These are phyloP conservation scores for Trichonephila inaurata DNA, from an alignment of 1,140 invertebrate genomes.

Conservation along the genomic window DNA sequence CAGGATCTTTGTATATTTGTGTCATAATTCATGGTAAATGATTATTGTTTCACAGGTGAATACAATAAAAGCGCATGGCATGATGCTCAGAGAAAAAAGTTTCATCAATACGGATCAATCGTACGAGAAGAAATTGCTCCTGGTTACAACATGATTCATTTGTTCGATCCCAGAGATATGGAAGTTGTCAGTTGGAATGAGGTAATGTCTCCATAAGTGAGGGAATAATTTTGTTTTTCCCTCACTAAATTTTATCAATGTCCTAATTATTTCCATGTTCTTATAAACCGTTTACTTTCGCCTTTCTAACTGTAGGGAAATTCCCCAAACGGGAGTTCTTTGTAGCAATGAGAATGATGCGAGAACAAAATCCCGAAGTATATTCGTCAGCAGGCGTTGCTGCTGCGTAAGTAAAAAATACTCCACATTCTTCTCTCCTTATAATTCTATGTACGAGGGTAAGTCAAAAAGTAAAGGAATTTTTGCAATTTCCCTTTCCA, in stretches of 20 bases:
- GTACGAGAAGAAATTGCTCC: slow-evolving; percentile 87
- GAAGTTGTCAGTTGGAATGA: slow-evolving; percentile 80
- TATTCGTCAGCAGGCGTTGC: slow-evolving; percentile 91
- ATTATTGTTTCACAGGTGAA: slow-evolving; percentile 36
- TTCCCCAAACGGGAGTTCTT: slow-evolving; percentile 90
- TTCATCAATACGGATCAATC: slow-evolving; percentile 87
- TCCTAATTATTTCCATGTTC: neutral
- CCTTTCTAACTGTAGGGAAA: slow-evolving; percentile 79
- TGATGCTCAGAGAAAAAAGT: slow-evolving; percentile 78
- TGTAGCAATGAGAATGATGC: slow-evolving; percentile 55
- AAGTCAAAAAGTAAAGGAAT: too few relatives aligned
- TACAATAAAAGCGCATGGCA: slow-evolving; percentile 62
- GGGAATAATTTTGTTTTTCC: neutral
- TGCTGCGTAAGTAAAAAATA: slow-evolving; percentile 86
- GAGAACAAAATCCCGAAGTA: slow-evolving; percentile 82
- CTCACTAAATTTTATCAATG: neutral
- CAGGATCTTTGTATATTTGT: too few relatives aligned
- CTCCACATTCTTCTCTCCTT: neutral
- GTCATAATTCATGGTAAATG: too few relatives aligned
- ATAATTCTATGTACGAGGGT: too few relatives aligned
- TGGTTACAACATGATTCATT: slow-evolving; percentile 79
- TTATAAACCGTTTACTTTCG: too few relatives aligned
- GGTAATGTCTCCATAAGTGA: slow-evolving; percentile 78
- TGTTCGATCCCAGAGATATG: slow-evolving; percentile 80
- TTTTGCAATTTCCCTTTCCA: too few relatives aligned